Conservation (phyloP, 2,113 vertebrate species). For the Brienomyrus brachyistius region DNA sequence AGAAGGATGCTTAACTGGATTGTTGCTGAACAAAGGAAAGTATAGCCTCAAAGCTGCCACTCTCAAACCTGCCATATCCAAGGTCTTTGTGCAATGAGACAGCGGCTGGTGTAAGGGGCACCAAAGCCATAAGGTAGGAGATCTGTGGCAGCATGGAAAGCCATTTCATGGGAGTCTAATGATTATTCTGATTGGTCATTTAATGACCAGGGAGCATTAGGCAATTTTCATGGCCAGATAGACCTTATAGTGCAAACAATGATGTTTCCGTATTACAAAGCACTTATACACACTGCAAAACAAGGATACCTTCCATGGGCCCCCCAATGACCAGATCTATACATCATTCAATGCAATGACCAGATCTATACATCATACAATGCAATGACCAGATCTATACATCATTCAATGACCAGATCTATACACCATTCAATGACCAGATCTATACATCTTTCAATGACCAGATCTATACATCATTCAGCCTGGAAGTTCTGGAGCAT, state of each 20-base stretch:
- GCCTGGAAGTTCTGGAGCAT: neutral
- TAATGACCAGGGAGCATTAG: neutral
- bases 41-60: neutral
- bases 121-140: neutral
- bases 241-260: neutral
- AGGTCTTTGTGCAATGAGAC: neutral
- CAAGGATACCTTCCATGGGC: neutral
- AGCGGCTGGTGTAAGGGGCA: neutral
- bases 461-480: neutral
- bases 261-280: neutral
- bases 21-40: neutral
- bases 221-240: neutral
- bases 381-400: too few relatives aligned
- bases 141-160: neutral
- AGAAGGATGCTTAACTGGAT: neutral
- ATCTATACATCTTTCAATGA: neutral
- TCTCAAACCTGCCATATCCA: neutral
- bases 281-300: neutral
- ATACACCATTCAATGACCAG: neutral
- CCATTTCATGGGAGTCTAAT: neutral
- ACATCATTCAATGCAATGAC: too few relatives aligned
- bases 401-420: neutral
- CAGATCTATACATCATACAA: neutral
- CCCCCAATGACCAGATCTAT: too few relatives aligned
- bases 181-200: neutral